A percentile compares a stretch with the other conserved stretches of the same genome.
Evolutionary conservation across 2,888 invertebrate genomes (phyloP).

Genomic region (Coecobrya sp.): DNA sequence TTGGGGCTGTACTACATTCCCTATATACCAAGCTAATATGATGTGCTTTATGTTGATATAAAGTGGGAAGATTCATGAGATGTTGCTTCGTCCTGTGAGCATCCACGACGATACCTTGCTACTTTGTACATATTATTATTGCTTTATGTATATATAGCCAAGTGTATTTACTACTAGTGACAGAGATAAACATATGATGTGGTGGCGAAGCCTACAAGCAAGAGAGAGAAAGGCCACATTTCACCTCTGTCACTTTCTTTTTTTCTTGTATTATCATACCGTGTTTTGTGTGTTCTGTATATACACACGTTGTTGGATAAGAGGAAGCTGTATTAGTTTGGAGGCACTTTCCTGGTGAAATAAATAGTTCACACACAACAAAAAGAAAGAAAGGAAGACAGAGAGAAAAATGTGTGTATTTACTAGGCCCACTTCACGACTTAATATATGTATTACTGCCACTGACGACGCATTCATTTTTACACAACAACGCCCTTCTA

Average conservation of each 20-base stretch:
- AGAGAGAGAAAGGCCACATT: constrained; percentile 68
- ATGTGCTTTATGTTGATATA: background rate
- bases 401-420: constrained; percentile 56
- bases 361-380: constrained; percentile 55
- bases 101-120: background rate
- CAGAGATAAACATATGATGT: constrained; percentile 70
- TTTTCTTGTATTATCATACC: background rate
- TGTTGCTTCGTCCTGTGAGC: constrained; percentile 45
- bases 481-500: constrained; percentile 86
- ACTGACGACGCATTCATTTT: constrained; percentile 85
- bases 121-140: constrained; percentile 6
- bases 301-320: background rate
- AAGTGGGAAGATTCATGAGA: constrained; percentile 73
- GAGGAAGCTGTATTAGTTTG: background rate
- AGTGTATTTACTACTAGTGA: background rate
- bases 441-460: constrained; percentile 78
- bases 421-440: constrained; percentile 38
- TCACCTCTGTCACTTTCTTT: constrained; percentile 72
- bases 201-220: constrained; percentile 40
- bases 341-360: constrained; percentile 33
- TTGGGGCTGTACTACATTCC: background rate
- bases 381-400: constrained; percentile 19
- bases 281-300: background rate
- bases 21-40: background rate
- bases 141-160: background rate